Percentiles rank a stretch among this genome's conserved stretches.
phyloP scores from a whole-genome alignment of 2,797 vertebrate genomes.

The Arrhamphus sclerolepis region DNA sequence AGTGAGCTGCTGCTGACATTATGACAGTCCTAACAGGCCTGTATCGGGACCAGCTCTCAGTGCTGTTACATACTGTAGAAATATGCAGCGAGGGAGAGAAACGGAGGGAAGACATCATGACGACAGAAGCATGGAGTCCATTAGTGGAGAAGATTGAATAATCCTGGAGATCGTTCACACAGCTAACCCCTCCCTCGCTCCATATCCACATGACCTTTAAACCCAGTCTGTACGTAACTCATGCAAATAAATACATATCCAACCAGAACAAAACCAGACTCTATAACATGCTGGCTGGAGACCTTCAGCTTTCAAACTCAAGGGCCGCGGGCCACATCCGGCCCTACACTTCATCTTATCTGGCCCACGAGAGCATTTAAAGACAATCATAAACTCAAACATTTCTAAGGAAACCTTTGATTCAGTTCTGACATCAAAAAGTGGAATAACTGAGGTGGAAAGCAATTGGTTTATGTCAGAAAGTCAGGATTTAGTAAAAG shows the following conservation, averaged over 20 bases:
- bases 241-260: conserved; percentile 54
- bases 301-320: no score
- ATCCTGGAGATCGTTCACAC: conserved; percentile 34
- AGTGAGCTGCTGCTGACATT: conserved; percentile 51
- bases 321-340: no score
- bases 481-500: no score
- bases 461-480: no score
- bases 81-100: conserved; percentile 18
- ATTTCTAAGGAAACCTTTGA: no score
- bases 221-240: conserved; percentile 31
- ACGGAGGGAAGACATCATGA: conserved; percentile 19
- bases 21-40: conserved; percentile 48
- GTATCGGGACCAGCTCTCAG: conserved; percentile 42
- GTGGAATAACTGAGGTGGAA: no score
- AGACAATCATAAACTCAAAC: no score
- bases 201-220: conserved; percentile 54
- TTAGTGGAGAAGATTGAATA: conserved; percentile 53
- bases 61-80: conserved; percentile 24
- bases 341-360: no score
- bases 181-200: conserved; percentile 35
- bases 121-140: conserved; percentile 46
- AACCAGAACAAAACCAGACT: conserved; percentile 31
- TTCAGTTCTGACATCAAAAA: no score
- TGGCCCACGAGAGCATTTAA: no score
- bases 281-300: conserved; percentile 45